Evolutionary conservation across 1,140 invertebrate genomes (phyloP), one percentile per base, ranked within the genome.

Genomic region (Heliothis virescens): DNA sequence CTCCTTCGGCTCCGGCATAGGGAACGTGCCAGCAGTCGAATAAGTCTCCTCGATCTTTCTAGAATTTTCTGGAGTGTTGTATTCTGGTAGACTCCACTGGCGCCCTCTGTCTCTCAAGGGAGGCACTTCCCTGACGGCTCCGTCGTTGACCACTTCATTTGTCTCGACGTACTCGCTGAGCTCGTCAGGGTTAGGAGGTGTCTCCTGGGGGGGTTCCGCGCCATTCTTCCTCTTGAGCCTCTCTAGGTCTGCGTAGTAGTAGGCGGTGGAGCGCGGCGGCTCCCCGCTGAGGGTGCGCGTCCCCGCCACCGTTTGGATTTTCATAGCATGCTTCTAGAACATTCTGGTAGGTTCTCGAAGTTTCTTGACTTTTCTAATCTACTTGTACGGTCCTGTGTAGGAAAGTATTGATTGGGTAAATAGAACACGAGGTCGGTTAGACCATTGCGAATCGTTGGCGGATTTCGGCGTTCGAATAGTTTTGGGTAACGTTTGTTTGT

Each of bases 221-320:
- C 82, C 63, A 18, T 91, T 89, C 67, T 90, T 90, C 10, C 91
- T 83, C 76, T 92, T 94, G 3, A 94, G 85, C 0, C 91, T 84
- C 69, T 94, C 92, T 1, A 95, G 79, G 78, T 95, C 94, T 0
- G 92, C 94, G 83, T 95, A 95, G 83, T 95, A 95, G 80, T 95
- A 95, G 0, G 94, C 92, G 50, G 93, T 94, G 73, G 93, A 92
- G 84, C 93, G 93, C 57, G 92, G 92, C 15, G 89, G 92, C 84
- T 93, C 91, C 21, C 79, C 87, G 80, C 76, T 74, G 7, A 81
- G 55, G 7, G 84, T 79, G 5, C 89, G 80, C 0, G 86, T 87
- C 0, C 89, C 87, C 15, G 90, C 88, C 88, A 92, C 72, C 15
- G 29, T 82, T 62, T 79, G 67, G 4, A 78, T 79, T 69, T 75